These are phyloP conservation scores for Sturnus vulgaris DNA, from an alignment of 2,113 vertebrate species.

Conservation along the genomic window DNA sequence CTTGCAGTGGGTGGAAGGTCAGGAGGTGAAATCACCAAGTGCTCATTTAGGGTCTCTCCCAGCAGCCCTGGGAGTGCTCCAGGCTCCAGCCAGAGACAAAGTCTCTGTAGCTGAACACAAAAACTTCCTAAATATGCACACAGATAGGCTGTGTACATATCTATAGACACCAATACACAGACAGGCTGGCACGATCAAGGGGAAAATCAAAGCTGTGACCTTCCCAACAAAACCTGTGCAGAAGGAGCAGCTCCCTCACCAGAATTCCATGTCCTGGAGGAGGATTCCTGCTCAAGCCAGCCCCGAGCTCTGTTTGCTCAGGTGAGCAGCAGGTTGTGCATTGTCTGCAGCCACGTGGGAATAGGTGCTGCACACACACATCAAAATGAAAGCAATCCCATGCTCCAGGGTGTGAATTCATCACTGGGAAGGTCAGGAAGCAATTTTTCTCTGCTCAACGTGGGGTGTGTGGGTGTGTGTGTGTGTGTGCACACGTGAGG, in stretches of 20 bases:
- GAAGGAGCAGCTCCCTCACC: accelerated
- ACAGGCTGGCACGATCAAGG: not conserved
- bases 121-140: not conserved
- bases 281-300: not conserved
- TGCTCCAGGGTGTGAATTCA: slow-evolving; percentile 23
- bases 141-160: not conserved
- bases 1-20: not conserved
- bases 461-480: not conserved
- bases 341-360: not conserved
- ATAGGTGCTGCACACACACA: not conserved
- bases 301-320: not conserved
- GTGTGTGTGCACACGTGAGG: not conserved
- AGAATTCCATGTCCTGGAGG: not conserved
- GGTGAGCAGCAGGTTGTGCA: not conserved
- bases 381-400: not conserved
- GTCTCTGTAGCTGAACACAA: not conserved
- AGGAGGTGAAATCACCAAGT: not conserved
- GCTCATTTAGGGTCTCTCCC: not conserved
- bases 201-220: not conserved
- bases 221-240: not conserved
- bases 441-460: slow-evolving; percentile 19
- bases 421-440: slow-evolving; percentile 23
- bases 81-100: not conserved
- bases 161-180: not conserved
- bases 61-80: not conserved